phyloP scores from a whole-genome alignment of 2,888 invertebrate species.

The Empis stercorea region DNA sequence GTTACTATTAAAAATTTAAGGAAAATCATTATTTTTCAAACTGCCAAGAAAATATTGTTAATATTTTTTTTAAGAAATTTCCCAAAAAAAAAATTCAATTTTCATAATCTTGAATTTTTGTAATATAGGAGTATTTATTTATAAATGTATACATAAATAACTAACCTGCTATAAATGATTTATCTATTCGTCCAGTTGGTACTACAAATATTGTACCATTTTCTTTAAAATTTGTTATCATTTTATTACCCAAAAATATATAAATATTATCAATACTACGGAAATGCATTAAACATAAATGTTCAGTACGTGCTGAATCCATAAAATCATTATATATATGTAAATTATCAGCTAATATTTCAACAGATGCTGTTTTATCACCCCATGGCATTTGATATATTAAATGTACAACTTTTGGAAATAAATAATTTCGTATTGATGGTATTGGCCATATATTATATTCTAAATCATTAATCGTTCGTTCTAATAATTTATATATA shows the following conservation, averaged over 20 bases:
- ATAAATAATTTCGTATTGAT: slow-evolving; percentile 22
- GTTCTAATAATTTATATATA: slow-evolving; percentile 23
- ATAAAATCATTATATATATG: slow-evolving; percentile 33
- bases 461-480: slow-evolving; percentile 28
- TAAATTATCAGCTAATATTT: slow-evolving; percentile 28
- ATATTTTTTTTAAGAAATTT: no score
- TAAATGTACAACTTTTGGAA: slow-evolving; percentile 31
- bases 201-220: slow-evolving; percentile 33
- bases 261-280: slow-evolving; percentile 31
- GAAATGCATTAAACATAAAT: slow-evolving; percentile 34
- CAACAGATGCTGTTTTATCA: slow-evolving; percentile 32
- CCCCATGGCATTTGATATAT: slow-evolving; percentile 36
- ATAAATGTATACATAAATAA: not conserved
- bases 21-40: no score
- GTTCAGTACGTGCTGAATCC: slow-evolving; percentile 29
- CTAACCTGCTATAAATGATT: slow-evolving; percentile 25
- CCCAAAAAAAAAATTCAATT: no score
- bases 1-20: no score
- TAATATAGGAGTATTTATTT: no score
- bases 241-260: slow-evolving; percentile 29
- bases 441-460: slow-evolving; percentile 35
- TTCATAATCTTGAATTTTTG: no score
- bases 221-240: slow-evolving; percentile 28
- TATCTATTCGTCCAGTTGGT: slow-evolving; percentile 27
- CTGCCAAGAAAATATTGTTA: not conserved